phyloP scores from a whole-genome alignment of 2,113 vertebrate species.

The Tautogolabrus adspersus region DNA sequence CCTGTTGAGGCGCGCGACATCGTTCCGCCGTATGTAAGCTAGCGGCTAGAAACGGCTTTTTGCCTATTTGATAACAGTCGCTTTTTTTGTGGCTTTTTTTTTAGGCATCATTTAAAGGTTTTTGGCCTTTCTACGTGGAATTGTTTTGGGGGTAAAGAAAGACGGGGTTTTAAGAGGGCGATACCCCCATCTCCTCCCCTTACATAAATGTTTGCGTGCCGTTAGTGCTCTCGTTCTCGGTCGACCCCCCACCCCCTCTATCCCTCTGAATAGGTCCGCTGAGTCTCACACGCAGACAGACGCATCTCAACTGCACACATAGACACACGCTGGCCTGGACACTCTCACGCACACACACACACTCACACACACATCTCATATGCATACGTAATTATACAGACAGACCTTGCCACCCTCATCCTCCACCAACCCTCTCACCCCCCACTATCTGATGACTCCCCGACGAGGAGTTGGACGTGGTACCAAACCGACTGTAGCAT shows the following conservation, averaged over 20 bases:
- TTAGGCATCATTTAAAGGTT: conserved; percentile 10
- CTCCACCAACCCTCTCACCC: not conserved
- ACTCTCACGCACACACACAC: conserved; percentile 17
- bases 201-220: conserved; percentile 81
- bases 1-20: not conserved
- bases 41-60: not conserved
- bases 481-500: conserved; percentile 74
- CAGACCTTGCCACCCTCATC: conserved; percentile 16
- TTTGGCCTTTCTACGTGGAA: conserved; percentile 8
- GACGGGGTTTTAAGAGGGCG: conserved; percentile 33
- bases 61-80: not conserved
- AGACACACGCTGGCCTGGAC: conserved; percentile 43
- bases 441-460: conserved; percentile 80
- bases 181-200: conserved; percentile 46
- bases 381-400: conserved; percentile 43
- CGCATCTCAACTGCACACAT: conserved; percentile 42
- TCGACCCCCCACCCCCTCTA: conserved; percentile 22
- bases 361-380: conserved; percentile 7
- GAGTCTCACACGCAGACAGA: conserved; percentile 55
- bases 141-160: conserved; percentile 40
- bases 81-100: not conserved
- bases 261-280: conserved; percentile 24
- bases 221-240: conserved; percentile 61
- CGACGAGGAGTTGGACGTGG: conserved; percentile 74
- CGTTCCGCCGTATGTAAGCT: not conserved